A percentile compares a stretch with the other conserved stretches of the same genome.
phyloP scores from a whole-genome alignment of 2,797 vertebrate genomes.

The Galagoides demidoff region DNA sequence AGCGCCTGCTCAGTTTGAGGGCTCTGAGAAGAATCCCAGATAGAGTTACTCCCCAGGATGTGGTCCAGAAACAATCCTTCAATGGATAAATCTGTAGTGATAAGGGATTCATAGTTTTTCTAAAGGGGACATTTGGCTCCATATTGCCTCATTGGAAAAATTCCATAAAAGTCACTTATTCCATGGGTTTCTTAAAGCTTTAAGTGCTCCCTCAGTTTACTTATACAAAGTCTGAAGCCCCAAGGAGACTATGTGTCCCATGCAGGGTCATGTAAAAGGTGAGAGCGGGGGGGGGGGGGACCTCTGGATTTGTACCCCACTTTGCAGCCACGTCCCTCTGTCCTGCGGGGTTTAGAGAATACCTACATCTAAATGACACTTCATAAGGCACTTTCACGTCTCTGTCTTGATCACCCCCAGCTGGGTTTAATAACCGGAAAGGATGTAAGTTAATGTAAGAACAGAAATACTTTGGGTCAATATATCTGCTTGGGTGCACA shows the following conservation, averaged over 20 bases:
- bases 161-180: neutral
- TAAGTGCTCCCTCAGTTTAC: neutral
- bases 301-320: neutral
- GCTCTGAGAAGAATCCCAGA: slow-evolving; percentile 17
- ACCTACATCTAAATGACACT: neutral
- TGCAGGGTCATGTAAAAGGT: neutral
- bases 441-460: neutral
- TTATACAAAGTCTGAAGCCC: neutral
- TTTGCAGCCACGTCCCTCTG: neutral
- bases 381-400: neutral
- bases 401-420: neutral
- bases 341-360: neutral
- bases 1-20: neutral
- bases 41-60: slow-evolving; percentile 72
- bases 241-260: neutral
- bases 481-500: neutral
- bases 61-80: slow-evolving; percentile 38
- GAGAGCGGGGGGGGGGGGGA: neutral
- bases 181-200: neutral
- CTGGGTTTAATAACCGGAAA: neutral
- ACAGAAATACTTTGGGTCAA: neutral
- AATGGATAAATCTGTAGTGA: neutral
- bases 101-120: neutral
- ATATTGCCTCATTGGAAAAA: neutral
- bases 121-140: neutral